A percentile compares a stretch with the other conserved stretches of the same genome.
These are phyloP conservation scores for Sinodicranocentrus sp. DNA, from an alignment of 2,888 invertebrate species.

Conservation along the genomic window DNA sequence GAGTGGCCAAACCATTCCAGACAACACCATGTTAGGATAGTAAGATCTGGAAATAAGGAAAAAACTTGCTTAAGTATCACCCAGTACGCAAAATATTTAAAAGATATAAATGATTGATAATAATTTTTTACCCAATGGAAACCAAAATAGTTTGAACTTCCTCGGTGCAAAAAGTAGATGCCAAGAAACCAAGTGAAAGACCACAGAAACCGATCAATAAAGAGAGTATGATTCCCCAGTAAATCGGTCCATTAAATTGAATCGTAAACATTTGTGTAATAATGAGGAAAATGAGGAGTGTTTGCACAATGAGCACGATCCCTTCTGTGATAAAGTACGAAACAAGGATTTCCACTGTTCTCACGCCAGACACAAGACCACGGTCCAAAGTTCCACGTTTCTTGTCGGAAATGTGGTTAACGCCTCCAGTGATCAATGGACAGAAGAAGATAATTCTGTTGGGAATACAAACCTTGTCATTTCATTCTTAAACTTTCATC, in stretches of 20 bases:
- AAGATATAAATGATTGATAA: background rate
- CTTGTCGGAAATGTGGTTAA: slow-evolving; percentile 72
- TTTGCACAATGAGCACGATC: slow-evolving; percentile 66
- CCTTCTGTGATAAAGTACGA: slow-evolving; percentile 64
- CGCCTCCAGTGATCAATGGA: slow-evolving; percentile 69
- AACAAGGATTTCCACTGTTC: slow-evolving; percentile 60
- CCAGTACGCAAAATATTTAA: no score
- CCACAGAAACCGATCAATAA: slow-evolving; percentile 67
- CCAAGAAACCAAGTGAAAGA: slow-evolving; percentile 83
- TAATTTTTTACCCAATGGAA: slow-evolving; percentile 65
- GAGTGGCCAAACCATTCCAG: slow-evolving; percentile 70
- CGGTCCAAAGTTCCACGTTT: slow-evolving; percentile 72
- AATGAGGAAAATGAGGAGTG: slow-evolving; percentile 61
- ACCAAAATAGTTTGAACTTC: slow-evolving; percentile 93
- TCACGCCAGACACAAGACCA: slow-evolving; percentile 79
- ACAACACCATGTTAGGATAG: slow-evolving; percentile 63
- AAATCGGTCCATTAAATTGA: slow-evolving; percentile 62
- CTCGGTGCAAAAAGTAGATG: slow-evolving; percentile 93
- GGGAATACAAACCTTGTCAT: background rate
- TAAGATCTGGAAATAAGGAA: slow-evolving; percentile 38
- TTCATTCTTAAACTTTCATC: no score
- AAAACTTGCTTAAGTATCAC: no score
- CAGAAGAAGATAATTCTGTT: slow-evolving; percentile 69
- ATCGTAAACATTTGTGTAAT: slow-evolving; percentile 66
- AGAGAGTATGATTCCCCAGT: slow-evolving; percentile 61